These are phyloP conservation scores for Urechis unicinctus DNA, from an alignment of 2,888 invertebrate species.

Conservation along the genomic window DNA sequence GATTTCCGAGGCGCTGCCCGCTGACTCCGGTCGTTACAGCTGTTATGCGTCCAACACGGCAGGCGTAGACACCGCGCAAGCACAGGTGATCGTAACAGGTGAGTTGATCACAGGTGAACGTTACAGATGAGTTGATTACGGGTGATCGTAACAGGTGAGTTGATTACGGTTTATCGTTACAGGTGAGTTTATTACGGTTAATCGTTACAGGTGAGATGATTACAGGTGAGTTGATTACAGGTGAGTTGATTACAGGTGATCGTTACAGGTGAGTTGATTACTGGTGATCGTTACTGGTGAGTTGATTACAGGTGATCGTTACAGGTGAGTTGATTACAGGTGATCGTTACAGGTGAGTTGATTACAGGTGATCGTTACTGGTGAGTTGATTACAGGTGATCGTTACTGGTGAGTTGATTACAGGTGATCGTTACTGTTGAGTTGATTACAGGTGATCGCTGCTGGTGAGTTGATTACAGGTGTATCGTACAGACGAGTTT, in stretches of 20 bases:
- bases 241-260: conserved; percentile 35
- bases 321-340: too few relatives aligned
- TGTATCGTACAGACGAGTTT: too few relatives aligned
- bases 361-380: too few relatives aligned
- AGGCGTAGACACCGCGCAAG: conserved; percentile 38
- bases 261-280: conserved; percentile 31
- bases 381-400: conserved; percentile 38
- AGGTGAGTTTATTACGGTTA: too few relatives aligned
- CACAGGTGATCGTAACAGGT: conserved; percentile 38
- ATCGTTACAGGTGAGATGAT: conserved; percentile 40
- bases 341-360: too few relatives aligned
- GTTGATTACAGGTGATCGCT: too few relatives aligned
- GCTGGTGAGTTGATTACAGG: too few relatives aligned
- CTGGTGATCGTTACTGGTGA: neutral
- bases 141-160: too few relatives aligned
- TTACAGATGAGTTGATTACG: neutral
- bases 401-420: conserved; percentile 31
- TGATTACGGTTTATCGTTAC: too few relatives aligned
- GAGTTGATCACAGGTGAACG: conserved; percentile 6
- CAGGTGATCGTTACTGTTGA: neutral
- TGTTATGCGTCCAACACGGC: conserved; percentile 41
- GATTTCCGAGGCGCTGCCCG: conserved; percentile 32
- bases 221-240: conserved; percentile 38
- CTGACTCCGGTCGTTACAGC: conserved; percentile 39
- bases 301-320: too few relatives aligned